These are phyloP conservation scores for Parazoanthus darwini DNA, from an alignment of 92 coral and sea anemone genomes.

Conservation along the genomic window DNA sequence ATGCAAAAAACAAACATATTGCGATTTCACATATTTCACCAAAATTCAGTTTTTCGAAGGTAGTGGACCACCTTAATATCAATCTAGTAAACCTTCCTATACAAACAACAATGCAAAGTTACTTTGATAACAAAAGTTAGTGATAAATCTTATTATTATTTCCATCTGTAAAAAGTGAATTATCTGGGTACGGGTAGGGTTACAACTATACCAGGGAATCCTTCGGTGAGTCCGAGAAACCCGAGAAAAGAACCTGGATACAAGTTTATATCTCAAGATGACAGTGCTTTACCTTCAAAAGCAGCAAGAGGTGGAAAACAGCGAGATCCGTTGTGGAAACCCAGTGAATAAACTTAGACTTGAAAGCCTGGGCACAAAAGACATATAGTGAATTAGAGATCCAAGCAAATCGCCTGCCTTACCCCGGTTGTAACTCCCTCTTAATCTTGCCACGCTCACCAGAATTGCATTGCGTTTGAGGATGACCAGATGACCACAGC, in stretches of 20 bases:
- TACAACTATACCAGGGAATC: neutral
- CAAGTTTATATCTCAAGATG: neutral
- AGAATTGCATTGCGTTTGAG: too few species aligned
- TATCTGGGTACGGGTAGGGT: neutral
- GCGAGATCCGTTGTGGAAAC: slow-evolving; percentile 81
- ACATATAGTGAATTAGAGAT: neutral
- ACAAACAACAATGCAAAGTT: neutral
- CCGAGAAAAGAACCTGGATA: neutral
- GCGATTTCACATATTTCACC: too few species aligned
- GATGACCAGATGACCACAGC: too few species aligned
- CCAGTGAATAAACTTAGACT: slow-evolving; percentile 88
- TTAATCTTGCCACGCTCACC: too few species aligned
- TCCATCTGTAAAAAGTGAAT: neutral
- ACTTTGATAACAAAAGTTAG: neutral
- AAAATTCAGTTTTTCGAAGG: too few species aligned
- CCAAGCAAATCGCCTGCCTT: neutral
- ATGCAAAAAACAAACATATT: too few species aligned
- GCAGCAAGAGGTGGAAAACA: slow-evolving; percentile 81
- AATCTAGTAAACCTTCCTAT: neutral
- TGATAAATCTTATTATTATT: neutral
- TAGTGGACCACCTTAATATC: neutral
- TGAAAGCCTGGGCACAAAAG: slow-evolving; percentile 70
- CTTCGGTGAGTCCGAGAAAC: neutral
- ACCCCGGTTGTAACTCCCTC: too few species aligned
- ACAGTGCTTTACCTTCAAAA: slow-evolving; percentile 67